Evolutionary conservation across 2,888 invertebrate genomes (phyloP).

Genomic region (Caenorhabditis drosophilae): DNA sequence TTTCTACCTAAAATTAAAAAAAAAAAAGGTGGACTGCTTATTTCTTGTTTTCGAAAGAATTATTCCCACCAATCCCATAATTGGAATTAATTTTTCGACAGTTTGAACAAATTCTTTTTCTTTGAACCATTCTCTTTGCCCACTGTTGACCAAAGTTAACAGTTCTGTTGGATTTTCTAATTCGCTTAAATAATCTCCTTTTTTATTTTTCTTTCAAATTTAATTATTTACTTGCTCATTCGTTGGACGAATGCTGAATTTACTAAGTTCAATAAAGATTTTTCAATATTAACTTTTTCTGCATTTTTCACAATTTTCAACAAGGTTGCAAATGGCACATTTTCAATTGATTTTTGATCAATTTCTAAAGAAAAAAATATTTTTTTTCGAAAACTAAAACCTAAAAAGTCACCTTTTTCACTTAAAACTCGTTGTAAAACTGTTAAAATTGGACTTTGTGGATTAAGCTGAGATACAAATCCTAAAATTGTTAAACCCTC

Average conservation of each 20-base stretch:
- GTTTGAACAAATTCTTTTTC: conserved; percentile 5
- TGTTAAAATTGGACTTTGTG: neutral
- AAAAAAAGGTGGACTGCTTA: no score
- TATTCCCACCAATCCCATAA: conserved; percentile 11
- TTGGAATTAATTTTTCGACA: conserved; percentile 8
- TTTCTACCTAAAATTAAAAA: conserved; percentile 6
- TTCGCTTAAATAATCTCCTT: conserved; percentile 24
- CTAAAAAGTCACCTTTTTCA: conserved; percentile 7
- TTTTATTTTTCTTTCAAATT: no score
- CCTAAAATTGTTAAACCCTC: conserved; percentile 1
- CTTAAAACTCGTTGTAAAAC: conserved; percentile 13
- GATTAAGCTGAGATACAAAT: conserved; percentile 13
- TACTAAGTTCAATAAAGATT: conserved; percentile 2
- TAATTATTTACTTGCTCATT: conserved; percentile 8
- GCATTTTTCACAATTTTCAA: conserved; percentile 21
- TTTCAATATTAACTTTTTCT: neutral
- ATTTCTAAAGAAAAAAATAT: conserved; percentile 6
- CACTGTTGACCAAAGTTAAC: conserved; percentile 6
- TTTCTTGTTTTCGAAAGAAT: no score
- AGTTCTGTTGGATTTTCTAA: conserved; percentile 10
- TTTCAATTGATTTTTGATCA: neutral
- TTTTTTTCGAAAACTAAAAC: neutral
- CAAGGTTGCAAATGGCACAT: conserved; percentile 13
- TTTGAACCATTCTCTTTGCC: conserved; percentile 15
- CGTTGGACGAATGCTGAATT: neutral